Evolutionary conservation across 1,140 invertebrate genomes (phyloP), one percentile per base, ranked within the genome.

Genomic region (Acyrthosiphon pisum): DNA sequence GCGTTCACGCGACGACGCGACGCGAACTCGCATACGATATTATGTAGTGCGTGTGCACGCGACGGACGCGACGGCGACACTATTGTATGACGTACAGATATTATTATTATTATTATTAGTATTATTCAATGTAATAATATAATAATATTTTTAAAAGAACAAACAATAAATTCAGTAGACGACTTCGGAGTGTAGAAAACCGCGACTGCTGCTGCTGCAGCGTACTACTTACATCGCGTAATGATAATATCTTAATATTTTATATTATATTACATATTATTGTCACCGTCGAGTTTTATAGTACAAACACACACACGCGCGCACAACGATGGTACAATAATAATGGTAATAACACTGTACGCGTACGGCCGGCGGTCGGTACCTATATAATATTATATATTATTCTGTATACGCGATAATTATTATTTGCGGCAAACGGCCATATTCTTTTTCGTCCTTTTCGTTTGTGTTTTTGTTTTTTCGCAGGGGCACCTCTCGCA

Each of bases 401-500:
- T 14, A 46, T 6, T 8, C 26, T 18, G 83, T 44, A 11, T 26
- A 23, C 86, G 87, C 46, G 46, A 50, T 50, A 35, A 53, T 50
- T 22, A 53, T 50, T 22, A 35, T 46, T 46, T 14, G 87, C 87
- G 46, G 46, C 87, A 22, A 48, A 50, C 87, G 84, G 87, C 87
- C 87, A 88, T 90, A 53, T 90, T 90, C 50, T 50, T 87, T 87
- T 87, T 87, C 84, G 26, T 48, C 41, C 22, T 86, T 44, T 41
- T 44, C 83, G 83, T 30, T 44, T 23, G 37, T 30, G 46, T n/a
- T 50, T 91, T 81, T 37, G 56, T 46, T 68, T 91, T 91, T 91
- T 92, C 91, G 91, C 91, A 84, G 46, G 91, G 91, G 91, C 76
- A 91, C 90, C 56, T n/a, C 60, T 35, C 26, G 35, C 90, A 81